A percentile compares a stretch with the other conserved stretches of the same genome.
These are phyloP conservation scores for Solen grandis DNA, from an alignment of 1,140 invertebrate species.

Conservation along the genomic window DNA sequence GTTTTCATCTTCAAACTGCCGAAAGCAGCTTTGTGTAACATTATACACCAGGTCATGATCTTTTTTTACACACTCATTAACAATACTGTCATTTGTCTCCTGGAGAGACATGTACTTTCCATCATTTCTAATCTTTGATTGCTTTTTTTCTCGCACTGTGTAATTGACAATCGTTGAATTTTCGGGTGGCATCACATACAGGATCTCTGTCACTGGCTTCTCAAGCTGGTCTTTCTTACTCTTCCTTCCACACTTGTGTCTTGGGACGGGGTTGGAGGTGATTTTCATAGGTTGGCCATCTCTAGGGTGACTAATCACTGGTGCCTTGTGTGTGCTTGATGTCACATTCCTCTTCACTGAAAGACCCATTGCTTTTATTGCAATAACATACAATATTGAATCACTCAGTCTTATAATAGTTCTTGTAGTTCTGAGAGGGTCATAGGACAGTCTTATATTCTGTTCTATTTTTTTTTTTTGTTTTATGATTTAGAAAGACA, in stretches of 20 bases:
- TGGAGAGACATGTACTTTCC: constrained; percentile 19
- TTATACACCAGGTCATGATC: not conserved
- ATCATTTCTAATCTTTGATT: not conserved
- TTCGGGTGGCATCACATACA: constrained; percentile 40
- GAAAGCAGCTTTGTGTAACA: not conserved
- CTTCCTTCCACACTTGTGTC: constrained; percentile 27
- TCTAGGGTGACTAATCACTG: no score
- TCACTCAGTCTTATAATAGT: no score
- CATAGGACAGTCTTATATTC: no score
- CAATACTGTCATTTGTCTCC: not conserved
- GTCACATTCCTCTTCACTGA: no score
- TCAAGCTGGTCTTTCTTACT: constrained; percentile 1
- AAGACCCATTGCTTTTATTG: no score
- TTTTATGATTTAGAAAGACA: no score
- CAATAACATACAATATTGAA: no score
- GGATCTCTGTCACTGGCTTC: constrained; percentile 25
- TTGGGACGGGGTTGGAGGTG: no score
- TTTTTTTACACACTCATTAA: not conserved
- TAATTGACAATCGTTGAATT: constrained; percentile 26
- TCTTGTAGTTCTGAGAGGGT: no score
- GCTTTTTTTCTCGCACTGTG: not conserved
- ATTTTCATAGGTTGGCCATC: no score
- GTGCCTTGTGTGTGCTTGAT: no score
- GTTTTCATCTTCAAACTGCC: not conserved
- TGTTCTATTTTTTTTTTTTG: no score